phyloP scores from a whole-genome alignment of 2,888 invertebrate species.

The Yponomeuta cagnagella region DNA sequence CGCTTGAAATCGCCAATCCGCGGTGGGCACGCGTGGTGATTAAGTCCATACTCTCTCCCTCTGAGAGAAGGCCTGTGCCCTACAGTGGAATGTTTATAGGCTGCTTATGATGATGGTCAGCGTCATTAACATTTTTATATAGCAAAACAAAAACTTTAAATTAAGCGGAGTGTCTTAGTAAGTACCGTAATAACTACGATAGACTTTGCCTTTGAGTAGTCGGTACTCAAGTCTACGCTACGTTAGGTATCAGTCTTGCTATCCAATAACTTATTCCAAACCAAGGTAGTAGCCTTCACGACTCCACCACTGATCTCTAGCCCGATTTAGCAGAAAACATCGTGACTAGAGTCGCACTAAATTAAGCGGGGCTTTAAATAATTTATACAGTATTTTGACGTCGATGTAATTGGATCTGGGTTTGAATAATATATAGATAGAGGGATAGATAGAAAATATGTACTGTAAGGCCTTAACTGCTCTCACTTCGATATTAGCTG shows the following conservation, averaged over 20 bases:
- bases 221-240: background rate
- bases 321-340: background rate
- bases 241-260: background rate
- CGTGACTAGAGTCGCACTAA: background rate
- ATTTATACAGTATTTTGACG: background rate
- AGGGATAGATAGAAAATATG: background rate
- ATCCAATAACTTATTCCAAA: background rate
- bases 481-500: too few species aligned
- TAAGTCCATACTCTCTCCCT: too few species aligned
- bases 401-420: slow-evolving; percentile 6
- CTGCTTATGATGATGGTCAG: too few species aligned
- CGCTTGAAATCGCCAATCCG: too few species aligned
- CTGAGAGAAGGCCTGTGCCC: too few species aligned
- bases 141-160: too few species aligned
- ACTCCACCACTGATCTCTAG: background rate
- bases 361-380: slow-evolving; percentile 3
- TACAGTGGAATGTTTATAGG: too few species aligned
- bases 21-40: too few species aligned
- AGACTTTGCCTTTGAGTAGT: background rate
- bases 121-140: too few species aligned
- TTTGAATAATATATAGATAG: background rate
- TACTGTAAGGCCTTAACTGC: too few species aligned
- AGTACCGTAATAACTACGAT: too few species aligned
- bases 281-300: background rate
- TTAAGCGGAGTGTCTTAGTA: too few species aligned